Percentiles rank a stretch among this genome's conserved stretches.
These are phyloP conservation scores for Halcyon badia DNA, from an alignment of 2,797 vertebrate genomes.

Conservation along the genomic window DNA sequence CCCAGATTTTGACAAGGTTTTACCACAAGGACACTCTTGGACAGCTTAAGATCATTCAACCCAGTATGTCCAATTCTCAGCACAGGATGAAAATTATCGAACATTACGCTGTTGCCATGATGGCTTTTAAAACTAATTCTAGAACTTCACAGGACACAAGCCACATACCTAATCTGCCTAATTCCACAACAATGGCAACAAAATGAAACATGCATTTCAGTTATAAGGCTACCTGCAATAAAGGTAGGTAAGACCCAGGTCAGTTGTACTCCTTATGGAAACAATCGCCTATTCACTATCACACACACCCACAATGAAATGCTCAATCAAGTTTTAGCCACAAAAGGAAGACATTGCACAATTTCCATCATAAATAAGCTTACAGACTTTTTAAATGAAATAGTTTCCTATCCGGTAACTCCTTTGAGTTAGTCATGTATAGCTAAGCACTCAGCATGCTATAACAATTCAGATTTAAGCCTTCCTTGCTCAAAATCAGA, in stretches of 20 bases:
- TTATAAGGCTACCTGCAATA: background rate
- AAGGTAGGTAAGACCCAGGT: background rate
- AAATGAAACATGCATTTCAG: background rate
- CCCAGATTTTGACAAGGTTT: background rate
- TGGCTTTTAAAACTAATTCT: background rate
- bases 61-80: background rate
- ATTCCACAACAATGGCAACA: background rate
- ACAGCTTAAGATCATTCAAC: background rate
- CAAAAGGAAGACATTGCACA: background rate
- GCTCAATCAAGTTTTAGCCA: background rate
- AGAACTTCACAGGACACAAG: background rate
- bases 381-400: background rate
- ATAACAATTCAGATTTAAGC: background rate
- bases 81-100: background rate
- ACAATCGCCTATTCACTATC: background rate
- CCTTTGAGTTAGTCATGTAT: background rate
- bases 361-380: background rate
- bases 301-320: background rate
- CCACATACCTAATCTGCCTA: background rate
- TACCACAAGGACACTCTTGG: background rate
- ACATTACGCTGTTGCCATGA: background rate
- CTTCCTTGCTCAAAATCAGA: background rate
- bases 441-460: background rate
- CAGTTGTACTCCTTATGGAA: background rate
- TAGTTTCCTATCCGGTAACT: background rate